phyloP scores from a whole-genome alignment of 2,888 invertebrate genomes.

The Epinotia demarniana region DNA sequence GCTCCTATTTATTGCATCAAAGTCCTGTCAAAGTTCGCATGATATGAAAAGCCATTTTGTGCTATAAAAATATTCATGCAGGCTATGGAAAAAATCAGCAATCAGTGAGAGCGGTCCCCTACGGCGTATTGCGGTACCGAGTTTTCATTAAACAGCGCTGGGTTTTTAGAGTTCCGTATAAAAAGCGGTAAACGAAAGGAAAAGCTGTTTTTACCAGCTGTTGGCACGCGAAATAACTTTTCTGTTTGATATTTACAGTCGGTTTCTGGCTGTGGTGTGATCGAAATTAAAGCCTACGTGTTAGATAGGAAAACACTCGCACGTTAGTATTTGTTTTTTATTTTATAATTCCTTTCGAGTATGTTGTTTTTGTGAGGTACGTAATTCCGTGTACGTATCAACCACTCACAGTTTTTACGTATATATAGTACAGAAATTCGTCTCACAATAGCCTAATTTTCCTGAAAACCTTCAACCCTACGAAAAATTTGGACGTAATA shows the following conservation, averaged over 20 bases:
- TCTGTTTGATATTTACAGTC: constrained; percentile 31
- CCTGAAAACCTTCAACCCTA: no score
- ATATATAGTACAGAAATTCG: no score
- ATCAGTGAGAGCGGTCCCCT: constrained; percentile 78
- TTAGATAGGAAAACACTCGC: neutral
- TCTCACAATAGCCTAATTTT: no score
- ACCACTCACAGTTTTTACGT: neutral
- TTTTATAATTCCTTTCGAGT: neutral
- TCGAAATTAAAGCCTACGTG: constrained; percentile 6
- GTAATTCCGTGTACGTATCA: neutral
- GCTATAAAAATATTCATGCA: constrained; percentile 74
- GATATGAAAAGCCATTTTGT: constrained; percentile 52
- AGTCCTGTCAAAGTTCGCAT: constrained; percentile 54
- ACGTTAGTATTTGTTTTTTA: neutral
- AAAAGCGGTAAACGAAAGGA: constrained; percentile 26
- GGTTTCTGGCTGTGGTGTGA: constrained; percentile 1
- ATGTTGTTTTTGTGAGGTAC: neutral
- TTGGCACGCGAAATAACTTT: constrained; percentile 32
- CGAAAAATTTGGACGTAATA: neutral
- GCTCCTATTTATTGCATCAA: constrained; percentile 49
- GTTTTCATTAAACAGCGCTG: constrained; percentile 81
- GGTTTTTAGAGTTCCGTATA: constrained; percentile 37
- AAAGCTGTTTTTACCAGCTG: constrained; percentile 37
- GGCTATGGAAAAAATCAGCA: constrained; percentile 73
- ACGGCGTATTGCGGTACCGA: constrained; percentile 78